Evolutionary conservation across 2,888 invertebrate genomes (phyloP).

Genomic region (Theretra japonica): DNA sequence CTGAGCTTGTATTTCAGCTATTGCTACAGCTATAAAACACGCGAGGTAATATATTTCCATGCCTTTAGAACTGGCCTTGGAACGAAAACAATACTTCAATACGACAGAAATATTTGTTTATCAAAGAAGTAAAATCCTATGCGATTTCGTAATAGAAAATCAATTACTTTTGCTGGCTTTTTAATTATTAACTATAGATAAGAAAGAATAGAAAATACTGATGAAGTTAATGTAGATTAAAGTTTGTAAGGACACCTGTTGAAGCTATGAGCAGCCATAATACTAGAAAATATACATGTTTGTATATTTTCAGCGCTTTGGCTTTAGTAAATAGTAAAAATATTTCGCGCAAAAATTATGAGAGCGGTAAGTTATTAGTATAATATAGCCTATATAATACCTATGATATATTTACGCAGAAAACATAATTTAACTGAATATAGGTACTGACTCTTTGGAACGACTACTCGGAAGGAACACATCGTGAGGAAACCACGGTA

Average conservation of each 20-base stretch:
- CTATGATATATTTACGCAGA: no score
- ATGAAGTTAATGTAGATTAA: conserved; percentile 9
- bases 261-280: not conserved
- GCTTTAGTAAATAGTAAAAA: conserved; percentile 7
- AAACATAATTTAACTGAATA: no score
- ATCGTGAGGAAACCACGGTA: no score
- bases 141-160: conserved; percentile 34
- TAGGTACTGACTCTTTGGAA: no score
- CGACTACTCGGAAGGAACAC: no score
- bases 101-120: conserved; percentile 24
- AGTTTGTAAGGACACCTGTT: not conserved
- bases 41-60: conserved; percentile 25
- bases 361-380: conserved; percentile 10
- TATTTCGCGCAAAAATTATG: not conserved
- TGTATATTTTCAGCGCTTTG: conserved; percentile 11
- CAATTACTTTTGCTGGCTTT: conserved; percentile 38
- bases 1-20: conserved; percentile 16
- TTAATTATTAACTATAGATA: conserved; percentile 29
- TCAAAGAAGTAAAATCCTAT: conserved; percentile 34
- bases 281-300: not conserved
- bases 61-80: conserved; percentile 28
- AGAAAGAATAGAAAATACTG: conserved; percentile 21
- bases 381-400: no score
- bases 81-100: conserved; percentile 26
- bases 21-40: conserved; percentile 28